phyloP scores from a whole-genome alignment of 2,888 invertebrate genomes.

The Eristalis tenax region DNA sequence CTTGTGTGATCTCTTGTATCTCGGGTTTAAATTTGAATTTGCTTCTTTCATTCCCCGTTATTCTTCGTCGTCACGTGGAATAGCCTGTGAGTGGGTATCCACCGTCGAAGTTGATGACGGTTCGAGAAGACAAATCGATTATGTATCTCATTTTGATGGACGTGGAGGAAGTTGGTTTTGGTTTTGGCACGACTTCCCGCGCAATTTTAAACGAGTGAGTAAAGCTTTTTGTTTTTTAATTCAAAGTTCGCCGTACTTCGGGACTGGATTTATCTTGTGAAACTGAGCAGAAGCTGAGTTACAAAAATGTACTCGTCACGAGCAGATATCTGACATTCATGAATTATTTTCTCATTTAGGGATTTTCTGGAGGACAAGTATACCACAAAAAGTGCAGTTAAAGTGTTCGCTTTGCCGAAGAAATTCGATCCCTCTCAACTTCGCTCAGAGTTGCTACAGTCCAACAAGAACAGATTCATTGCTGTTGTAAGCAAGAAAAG shows the following conservation, averaged over 20 bases:
- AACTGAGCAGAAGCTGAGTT: background rate
- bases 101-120: background rate
- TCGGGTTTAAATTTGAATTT: too few species aligned
- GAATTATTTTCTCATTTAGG: too few species aligned
- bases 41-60: too few species aligned
- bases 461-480: too few species aligned
- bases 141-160: background rate
- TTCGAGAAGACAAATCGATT: background rate
- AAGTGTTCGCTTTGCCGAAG: too few species aligned
- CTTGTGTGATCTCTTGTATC: too few species aligned
- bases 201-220: background rate
- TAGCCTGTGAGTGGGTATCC: background rate
- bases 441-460: too few species aligned
- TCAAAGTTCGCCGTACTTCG: background rate
- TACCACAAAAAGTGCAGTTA: too few species aligned
- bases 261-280: background rate
- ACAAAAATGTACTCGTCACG: background rate
- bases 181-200: background rate
- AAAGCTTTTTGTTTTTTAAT: background rate
- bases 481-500: too few species aligned
- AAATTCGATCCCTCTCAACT: too few species aligned
- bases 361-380: too few species aligned
- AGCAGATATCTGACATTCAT: background rate
- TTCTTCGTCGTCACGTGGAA: too few species aligned
- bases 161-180: background rate